Conservation (phyloP, 2,113 vertebrate species). For the Telmatochromis brachygnathus region DNA sequence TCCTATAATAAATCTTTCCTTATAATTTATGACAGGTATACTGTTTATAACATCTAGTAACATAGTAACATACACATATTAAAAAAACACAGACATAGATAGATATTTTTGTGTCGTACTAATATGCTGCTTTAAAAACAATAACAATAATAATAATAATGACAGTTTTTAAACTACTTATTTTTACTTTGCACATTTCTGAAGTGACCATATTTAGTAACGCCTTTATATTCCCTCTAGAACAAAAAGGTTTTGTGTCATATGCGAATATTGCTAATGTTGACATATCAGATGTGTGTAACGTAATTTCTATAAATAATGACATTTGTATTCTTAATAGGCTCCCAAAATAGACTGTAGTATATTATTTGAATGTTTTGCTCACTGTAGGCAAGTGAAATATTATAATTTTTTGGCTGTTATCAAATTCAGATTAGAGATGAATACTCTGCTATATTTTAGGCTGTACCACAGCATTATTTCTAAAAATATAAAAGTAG, state of each 20-base stretch:
- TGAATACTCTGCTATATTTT: not conserved
- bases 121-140: not conserved
- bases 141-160: not conserved
- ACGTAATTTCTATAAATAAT: not conserved
- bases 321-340: not conserved
- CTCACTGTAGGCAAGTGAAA: not conserved
- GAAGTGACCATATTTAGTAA: not conserved
- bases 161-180: not conserved
- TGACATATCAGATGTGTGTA: not conserved
- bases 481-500: not conserved
- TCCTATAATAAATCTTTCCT: not conserved
- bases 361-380: not conserved
- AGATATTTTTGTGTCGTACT: not conserved
- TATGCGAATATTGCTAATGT: not conserved
- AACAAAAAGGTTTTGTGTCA: not conserved
- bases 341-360: not conserved
- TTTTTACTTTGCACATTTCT: not conserved
- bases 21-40: not conserved
- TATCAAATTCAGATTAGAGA: not conserved
- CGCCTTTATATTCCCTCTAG: not conserved
- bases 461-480: too few species aligned
- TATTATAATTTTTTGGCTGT: not conserved
- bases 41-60: not conserved
- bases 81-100: not conserved
- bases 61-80: not conserved